These are phyloP conservation scores for Eidolon dupreanum DNA, from an alignment of 2,797 vertebrate species.

Conservation along the genomic window DNA sequence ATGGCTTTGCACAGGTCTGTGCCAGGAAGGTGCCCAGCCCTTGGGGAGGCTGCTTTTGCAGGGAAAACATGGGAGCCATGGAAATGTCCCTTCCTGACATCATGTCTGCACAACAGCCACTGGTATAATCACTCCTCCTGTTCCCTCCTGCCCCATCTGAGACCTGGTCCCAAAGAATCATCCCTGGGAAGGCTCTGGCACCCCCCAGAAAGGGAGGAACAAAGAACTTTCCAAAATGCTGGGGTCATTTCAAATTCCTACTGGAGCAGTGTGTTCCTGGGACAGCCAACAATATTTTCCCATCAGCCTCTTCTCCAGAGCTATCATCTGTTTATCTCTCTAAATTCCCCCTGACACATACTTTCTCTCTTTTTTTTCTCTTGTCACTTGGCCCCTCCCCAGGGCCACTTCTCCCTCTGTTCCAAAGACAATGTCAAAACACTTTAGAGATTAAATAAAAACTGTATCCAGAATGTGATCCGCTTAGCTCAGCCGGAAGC, in stretches of 20 bases:
- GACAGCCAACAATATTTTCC: neutral
- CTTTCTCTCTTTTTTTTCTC: neutral
- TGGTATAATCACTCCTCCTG: rapidly evolving
- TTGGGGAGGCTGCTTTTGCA: neutral
- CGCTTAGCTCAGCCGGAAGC: neutral
- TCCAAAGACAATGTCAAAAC: conserved; percentile 56
- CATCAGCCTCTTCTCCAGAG: neutral
- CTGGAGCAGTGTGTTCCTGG: neutral
- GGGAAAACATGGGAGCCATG: neutral
- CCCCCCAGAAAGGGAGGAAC: neutral
- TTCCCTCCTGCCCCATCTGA: neutral
- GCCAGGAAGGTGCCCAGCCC: neutral
- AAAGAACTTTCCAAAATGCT: neutral
- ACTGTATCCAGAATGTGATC: neutral
- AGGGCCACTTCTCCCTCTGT: conserved; percentile 9
- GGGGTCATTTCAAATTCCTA: neutral
- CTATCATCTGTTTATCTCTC: neutral
- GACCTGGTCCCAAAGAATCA: neutral
- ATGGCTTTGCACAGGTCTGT: rapidly evolving
- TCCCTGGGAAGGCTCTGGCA: neutral
- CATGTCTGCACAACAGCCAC: neutral
- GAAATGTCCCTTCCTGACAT: neutral
- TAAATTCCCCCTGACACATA: neutral
- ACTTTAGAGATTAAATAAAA: conserved; percentile 61
- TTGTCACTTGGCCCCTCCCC: neutral